These are phyloP conservation scores for Nesoenas mayeri DNA, from an alignment of 2,113 vertebrate genomes.

Conservation along the genomic window DNA sequence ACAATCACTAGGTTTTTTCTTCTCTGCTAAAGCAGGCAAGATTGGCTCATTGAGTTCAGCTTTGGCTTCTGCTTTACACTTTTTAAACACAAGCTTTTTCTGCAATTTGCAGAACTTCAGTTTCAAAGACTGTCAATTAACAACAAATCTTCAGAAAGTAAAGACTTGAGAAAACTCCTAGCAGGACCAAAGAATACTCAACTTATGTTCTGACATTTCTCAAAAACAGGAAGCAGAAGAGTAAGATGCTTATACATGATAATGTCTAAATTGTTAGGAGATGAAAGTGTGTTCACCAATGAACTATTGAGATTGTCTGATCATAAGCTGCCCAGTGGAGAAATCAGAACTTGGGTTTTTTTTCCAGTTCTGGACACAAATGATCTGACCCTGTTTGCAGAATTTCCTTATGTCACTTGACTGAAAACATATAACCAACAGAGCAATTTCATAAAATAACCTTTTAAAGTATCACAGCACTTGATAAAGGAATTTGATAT, in stretches of 20 bases:
- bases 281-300: neutral
- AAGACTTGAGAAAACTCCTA: neutral
- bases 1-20: neutral
- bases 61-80: neutral
- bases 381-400: neutral
- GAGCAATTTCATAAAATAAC: neutral
- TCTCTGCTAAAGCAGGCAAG: neutral
- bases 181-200: neutral
- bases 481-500: neutral
- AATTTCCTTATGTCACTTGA: neutral
- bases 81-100: neutral
- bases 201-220: neutral
- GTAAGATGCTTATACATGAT: neutral
- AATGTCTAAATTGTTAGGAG: neutral
- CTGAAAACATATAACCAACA: neutral
- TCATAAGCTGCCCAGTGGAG: neutral
- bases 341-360: neutral
- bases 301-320: neutral
- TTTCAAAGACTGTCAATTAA: conserved; percentile 2
- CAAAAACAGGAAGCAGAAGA: neutral
- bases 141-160: neutral
- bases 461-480: neutral
- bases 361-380: neutral
- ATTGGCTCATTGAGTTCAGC: neutral
- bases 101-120: neutral